phyloP scores from a whole-genome alignment of 2,113 vertebrate genomes.

The Nymphicus hollandicus region DNA sequence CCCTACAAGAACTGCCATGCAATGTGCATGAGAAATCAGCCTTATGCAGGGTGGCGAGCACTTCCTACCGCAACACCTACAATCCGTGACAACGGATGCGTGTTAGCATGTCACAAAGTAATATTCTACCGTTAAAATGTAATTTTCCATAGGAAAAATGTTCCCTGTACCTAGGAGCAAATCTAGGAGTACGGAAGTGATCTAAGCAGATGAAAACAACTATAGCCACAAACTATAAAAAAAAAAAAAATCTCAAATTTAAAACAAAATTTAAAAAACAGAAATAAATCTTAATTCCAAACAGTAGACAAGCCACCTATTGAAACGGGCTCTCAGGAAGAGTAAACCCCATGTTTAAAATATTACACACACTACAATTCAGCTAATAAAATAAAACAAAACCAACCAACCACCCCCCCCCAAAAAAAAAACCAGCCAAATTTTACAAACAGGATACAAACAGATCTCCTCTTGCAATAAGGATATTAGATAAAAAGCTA shows the following conservation, averaged over 20 bases:
- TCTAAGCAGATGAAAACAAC: conserved; percentile 24
- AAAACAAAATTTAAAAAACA: neutral
- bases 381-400: neutral
- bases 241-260: neutral
- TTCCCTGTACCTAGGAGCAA: conserved; percentile 41
- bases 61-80: conserved; percentile 35
- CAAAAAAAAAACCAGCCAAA: neutral
- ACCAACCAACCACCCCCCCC: neutral
- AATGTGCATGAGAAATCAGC: conserved; percentile 49
- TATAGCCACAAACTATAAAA: neutral
- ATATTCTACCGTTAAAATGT: conserved; percentile 49
- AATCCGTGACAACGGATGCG: neutral
- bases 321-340: neutral
- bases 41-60: neutral
- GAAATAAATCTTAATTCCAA: neutral
- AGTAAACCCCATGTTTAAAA: conserved; percentile 16
- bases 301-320: neutral
- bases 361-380: neutral
- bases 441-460: conserved; percentile 54
- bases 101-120: conserved; percentile 34
- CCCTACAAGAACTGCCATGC: conserved; percentile 2
- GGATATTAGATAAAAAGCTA: conserved; percentile 16
- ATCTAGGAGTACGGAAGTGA: conserved; percentile 41
- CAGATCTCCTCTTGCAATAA: conserved; percentile 27
- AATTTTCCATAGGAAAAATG: conserved; percentile 67